Base-by-base conservation (phyloP, 2,888 invertebrate genomes). In the Torymus texanus region DNA sequence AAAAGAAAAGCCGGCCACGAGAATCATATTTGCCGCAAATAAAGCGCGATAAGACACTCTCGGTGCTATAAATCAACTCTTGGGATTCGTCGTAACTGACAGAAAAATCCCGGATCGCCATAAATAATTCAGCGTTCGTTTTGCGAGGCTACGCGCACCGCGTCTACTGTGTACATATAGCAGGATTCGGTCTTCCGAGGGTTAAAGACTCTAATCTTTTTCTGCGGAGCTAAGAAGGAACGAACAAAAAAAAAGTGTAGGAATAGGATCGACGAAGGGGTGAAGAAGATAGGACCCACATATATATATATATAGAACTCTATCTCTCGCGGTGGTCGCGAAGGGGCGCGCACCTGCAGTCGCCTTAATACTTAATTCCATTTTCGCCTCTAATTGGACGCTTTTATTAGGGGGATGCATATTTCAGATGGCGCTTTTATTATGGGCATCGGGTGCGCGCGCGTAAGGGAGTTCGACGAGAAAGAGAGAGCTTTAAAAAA, bases 391-490 rank as follows among this genome's bases (percentile, higher is more conserved):
- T 90, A 90, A 90, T 90, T 90, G 89, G 89, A 89, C 88, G 87
- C 87, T 89, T 89, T 90, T 79, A 89, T 89, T 88, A 90, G 88
- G 88, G 41, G 87, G 87, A 89, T 90, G 88, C 90, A 90, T 90
- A 90, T 90, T 90, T 90, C 88, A 90, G 87, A 88, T 88, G 89
- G 87, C 85, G 86, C 87, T 90, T 90, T 90, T 89, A 89, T 90
- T 88, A 90, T 85, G 87, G 88, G 88, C 87, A 88, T 88, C 86
- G 51, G 21, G 58, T 50, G 13, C 13, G 55, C 56, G 41, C 74
- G 56, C 66, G 75, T 24, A 66, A 66, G 74, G 75, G 76, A 73
- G 63, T 51, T 76, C 73, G 73, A 71, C 75, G 75, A 41, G 29
- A 2, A n/a, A n/a, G 8, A 29, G 41, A 41, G 82, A 85, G 86